Conservation (phyloP, 2,113 vertebrate species). For the Campylomormyrus tamandua region DNA sequence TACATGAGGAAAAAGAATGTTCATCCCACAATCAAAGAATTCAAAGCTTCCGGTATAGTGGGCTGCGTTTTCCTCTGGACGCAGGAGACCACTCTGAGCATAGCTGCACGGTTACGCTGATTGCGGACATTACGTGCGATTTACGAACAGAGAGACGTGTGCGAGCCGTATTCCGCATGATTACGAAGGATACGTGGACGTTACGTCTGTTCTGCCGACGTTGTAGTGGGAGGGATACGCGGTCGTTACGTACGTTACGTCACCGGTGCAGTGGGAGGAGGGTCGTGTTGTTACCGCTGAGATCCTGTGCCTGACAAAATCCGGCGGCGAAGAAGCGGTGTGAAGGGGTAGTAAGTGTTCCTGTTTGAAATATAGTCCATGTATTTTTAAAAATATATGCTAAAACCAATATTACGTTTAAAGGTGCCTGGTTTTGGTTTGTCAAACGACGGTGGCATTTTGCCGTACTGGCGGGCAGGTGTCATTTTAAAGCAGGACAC, state of each 20-base stretch:
- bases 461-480: background rate
- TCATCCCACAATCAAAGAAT: background rate
- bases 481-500: background rate
- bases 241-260: constrained; percentile 40
- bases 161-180: background rate
- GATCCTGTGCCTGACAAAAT: constrained; percentile 23
- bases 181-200: background rate
- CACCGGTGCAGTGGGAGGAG: constrained; percentile 28
- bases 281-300: constrained; percentile 52
- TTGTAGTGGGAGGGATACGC: background rate
- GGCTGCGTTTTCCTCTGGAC: background rate
- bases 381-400: background rate
- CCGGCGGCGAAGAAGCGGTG: constrained; percentile 43
- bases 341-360: constrained; percentile 27
- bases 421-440: background rate
- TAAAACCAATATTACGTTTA: constrained; percentile 21
- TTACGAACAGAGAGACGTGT: no score
- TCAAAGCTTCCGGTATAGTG: background rate
- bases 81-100: background rate
- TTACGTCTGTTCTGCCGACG: background rate
- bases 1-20: background rate
- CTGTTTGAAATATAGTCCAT: constrained; percentile 30
- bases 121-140: background rate
- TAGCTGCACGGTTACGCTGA: background rate
- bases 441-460: background rate